Base-by-base conservation (phyloP, 2,113 vertebrate species). In the Thymallus thymallus region DNA sequence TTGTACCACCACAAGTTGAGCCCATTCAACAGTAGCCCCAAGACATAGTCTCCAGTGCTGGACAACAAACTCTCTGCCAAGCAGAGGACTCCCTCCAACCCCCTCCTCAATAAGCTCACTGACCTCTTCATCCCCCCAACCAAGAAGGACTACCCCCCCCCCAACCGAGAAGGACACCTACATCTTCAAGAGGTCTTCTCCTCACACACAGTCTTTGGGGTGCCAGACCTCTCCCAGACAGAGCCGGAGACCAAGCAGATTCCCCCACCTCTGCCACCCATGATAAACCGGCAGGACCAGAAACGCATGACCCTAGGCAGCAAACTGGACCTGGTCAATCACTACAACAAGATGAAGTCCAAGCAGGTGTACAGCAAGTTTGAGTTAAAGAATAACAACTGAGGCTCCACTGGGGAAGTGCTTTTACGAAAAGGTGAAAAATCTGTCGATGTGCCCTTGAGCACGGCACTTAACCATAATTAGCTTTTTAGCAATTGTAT, bases 241-340 rank as follows among this genome's bases (percentile, higher is more conserved):
- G 92, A 93, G 60, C 88, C 87, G 0, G 92, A 91, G 85, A 30
- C 30, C 30, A 30, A 30, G 30, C 4, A 30, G 4, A 91, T 72
- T 55, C 90, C 87, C 0, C 91, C 92, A 0, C 92, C 89, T 0
- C 84, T 30, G 0, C 77, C 88, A 0, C 73, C 90, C 3, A 0
- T 74, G 45, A 82, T 92, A 7, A 88, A 0, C 63, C 84, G 91
- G 0, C 80, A 88, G 14, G 93, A 93, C 67, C 78, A 94, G 82
- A 97, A 98, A 30, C 91, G 95, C 41, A 85, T 97, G 95, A 99
- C 97, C 3, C 86, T 98, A 10, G 97, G 97, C 87, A 99, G 97
- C 87, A 98, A 98, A 79, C 90, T 99, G 85, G 97, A 98, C 87
- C 92, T 98, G 79, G 95, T 99, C 79, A 98, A 95, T 83, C 95